Base-by-base conservation (phyloP, 2,797 vertebrate species). In the Tapera naevia region DNA sequence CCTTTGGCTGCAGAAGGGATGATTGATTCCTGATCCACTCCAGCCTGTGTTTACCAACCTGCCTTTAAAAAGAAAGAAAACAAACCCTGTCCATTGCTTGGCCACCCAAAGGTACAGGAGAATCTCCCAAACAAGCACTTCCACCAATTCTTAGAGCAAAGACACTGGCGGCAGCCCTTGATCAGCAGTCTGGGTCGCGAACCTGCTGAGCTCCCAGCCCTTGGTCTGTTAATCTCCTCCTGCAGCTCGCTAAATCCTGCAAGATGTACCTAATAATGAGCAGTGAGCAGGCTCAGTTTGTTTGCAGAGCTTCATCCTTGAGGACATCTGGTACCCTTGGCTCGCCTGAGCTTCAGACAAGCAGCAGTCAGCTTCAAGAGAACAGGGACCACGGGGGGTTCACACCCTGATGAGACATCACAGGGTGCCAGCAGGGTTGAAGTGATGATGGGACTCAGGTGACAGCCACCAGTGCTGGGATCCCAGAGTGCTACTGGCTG, bases 291-390 rank as follows among this genome's bases (percentile, higher is more conserved):
- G 54, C 33, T 66, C 5, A 8, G 37, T 30, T 14, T 83, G 61
- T n/a, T 65, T 70, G 67, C 91, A 64, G 81, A 75, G 64, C 64
- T 91, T 71, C 89, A 81, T 74, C 88, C 87, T 74, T 80, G 87
- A 91, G 72, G 91, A 93, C 64, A 81, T 35, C 80, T 85, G 80
- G 33, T 18, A 18, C 72, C 14, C 2, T 33, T 46, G 66, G 80
- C 66, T 80, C 3, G 0, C 43, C 61, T 11, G 53, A 75, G 81
- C 73, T 61, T 28, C 65, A 2, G 74, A 48, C 54, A 39, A 35
- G 65, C 71, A 22, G 28, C 32, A 1, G 5, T 0, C 1, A 37
- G 61, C 53, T 89, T 37, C 30, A 53, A 45, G 37, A 46, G 41
- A 69, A 62, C 45, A 7, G 23, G 0, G 6, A 14, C 25, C 0